These are phyloP conservation scores for Myripristis murdjan DNA, from an alignment of 2,797 vertebrate genomes.

Conservation along the genomic window DNA sequence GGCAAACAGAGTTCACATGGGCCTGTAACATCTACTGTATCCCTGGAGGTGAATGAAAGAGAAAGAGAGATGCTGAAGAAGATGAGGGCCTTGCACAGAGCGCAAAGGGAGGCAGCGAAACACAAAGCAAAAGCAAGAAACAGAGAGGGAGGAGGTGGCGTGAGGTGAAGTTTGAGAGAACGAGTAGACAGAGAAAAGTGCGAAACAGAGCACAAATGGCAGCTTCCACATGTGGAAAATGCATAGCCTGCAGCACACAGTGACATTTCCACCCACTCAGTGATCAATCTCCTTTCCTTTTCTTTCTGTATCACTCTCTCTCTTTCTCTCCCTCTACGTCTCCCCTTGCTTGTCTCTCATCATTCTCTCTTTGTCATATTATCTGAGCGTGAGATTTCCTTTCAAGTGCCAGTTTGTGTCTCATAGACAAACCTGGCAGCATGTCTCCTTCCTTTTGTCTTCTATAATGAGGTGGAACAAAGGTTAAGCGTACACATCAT, in stretches of 20 bases:
- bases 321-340: constrained; percentile 13
- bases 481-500: constrained; percentile 62
- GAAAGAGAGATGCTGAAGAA: constrained; percentile 1
- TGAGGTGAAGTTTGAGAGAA: constrained; percentile 37
- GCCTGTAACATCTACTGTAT: neutral
- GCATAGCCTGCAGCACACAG: constrained; percentile 63
- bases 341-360: constrained; percentile 46
- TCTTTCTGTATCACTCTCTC: no score
- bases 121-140: constrained; percentile 2
- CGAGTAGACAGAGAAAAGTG: constrained; percentile 46
- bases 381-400: constrained; percentile 55
- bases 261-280: constrained; percentile 77
- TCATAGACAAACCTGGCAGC: constrained; percentile 52
- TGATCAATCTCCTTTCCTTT: constrained; percentile 75
- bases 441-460: constrained; percentile 56
- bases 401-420: constrained; percentile 66
- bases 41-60: neutral
- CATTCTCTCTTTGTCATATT: constrained; percentile 62
- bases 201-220: constrained; percentile 65
- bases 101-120: neutral
- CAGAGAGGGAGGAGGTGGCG: neutral
- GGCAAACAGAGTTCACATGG: neutral
- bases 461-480: constrained; percentile 51
- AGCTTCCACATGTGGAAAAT: constrained; percentile 68
- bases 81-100: neutral